Percentiles rank a stretch among this genome's conserved stretches.
phyloP scores from a whole-genome alignment of 2,797 vertebrate species.

The Gymnocypris eckloni region DNA sequence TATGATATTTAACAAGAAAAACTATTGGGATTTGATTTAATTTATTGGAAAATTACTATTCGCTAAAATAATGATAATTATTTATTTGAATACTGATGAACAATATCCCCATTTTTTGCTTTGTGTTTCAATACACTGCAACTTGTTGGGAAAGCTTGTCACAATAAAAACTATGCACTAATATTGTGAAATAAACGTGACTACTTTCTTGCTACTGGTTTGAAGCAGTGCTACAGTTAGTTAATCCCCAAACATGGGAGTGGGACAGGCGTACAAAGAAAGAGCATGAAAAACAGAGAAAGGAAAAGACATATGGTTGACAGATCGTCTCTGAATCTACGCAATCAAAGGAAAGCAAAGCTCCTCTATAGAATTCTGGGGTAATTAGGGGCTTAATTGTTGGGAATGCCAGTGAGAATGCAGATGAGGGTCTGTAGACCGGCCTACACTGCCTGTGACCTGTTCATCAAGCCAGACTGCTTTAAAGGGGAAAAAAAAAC shows the following conservation, averaged over 20 bases:
- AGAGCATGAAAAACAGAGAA: constrained; percentile 23
- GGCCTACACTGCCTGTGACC: constrained; percentile 39
- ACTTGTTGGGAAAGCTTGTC: neutral
- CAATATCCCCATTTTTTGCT: neutral
- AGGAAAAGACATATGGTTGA: constrained; percentile 49
- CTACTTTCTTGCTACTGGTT: neutral
- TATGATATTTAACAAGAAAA: neutral
- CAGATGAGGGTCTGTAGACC: constrained; percentile 52
- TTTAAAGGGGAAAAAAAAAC: neutral
- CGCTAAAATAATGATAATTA: neutral
- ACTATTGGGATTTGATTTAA: neutral
- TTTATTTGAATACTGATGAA: neutral
- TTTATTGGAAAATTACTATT: neutral
- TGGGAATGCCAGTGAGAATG: constrained; percentile 59
- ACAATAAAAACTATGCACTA: neutral
- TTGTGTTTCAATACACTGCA: neutral
- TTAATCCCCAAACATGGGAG: neutral
- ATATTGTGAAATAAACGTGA: neutral
- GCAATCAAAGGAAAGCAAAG: constrained; percentile 53
- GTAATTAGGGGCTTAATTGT: constrained; percentile 66
- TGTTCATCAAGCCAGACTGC: constrained; percentile 53
- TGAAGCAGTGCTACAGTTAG: neutral
- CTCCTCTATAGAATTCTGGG: constrained; percentile 55
- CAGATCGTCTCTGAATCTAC: constrained; percentile 43
- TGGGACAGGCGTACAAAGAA: neutral